Evolutionary conservation across 2,797 vertebrate genomes (phyloP), one percentile per base, ranked within the genome.

Genomic region (Anguilla obscura): DNA sequence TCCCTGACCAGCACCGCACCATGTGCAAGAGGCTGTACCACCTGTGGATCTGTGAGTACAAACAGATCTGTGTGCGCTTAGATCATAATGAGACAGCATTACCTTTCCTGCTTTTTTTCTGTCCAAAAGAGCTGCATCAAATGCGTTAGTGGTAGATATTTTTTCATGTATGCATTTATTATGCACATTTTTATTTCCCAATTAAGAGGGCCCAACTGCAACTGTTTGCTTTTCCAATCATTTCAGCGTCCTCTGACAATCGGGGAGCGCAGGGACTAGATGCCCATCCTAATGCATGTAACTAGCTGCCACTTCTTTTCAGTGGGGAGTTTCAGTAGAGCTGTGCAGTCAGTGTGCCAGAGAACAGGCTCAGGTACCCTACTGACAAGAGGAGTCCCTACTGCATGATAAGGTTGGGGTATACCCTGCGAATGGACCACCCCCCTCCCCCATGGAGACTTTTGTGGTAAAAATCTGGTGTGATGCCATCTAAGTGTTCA

Each of bases 31-130:
- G 96, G 91, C 95, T 98, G 91, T 99, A 98, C 95, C 96, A 92
- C 0, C 96, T 99, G 54, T 99, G 98, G 98, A 96, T 98, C 90
- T 97, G 98, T 99, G 93, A 96, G 98, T 94, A 5, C 27, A 18
- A 27, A 33, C 84, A 30, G 6, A 54, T 1, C 12, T 48, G 12
- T 36, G 24, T 30, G 2, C 40, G 3, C 27, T 30, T 84, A 8
- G 9, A 24, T 63, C 33, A 54, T 1, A 30, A 27, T 24, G 40
- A 45, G 12, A 14, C 21, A 10, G 3, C 0, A 9, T 50, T 16
- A 2, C 45, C 27, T 9, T 52, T 66, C 60, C 2, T 54, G 82
- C 27, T 40, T 10, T 52, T 40, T 2, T 30, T 74, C 69, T 74
- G 69, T 33, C 9, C 30, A 74, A 33, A 66, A 30, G 69, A 74